Evolutionary conservation across 2,888 invertebrate genomes (phyloP), one percentile per base, ranked within the genome.

Genomic region (Mesorhabditis belari): DNA sequence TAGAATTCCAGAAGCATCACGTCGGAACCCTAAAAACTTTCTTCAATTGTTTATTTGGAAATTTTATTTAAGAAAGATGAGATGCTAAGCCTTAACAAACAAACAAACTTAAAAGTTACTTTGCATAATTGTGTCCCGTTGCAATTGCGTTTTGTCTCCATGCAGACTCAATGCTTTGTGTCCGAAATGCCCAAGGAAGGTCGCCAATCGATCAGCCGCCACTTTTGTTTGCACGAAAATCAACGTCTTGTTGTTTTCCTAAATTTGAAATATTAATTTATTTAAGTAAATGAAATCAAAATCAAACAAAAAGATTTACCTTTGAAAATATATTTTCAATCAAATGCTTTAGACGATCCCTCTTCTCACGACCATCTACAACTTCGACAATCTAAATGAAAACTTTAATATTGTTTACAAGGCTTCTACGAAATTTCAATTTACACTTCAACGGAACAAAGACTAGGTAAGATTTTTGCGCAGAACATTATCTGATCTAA

Each of bases 191-290:
- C 89, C 87, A 74, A 96, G 88, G 65, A 87, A 86, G 69, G 90
- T 87, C 4, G 92, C 87, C 58, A 96, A 87, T 73, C 88, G 90
- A 81, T 93, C 91, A 64, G 93, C 94, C 85, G 92, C 92, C 79
- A 92, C 90, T 84, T 96, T 98, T 0, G 95, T 98, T 82, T 95
- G 94, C 19, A 92, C 93, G 83, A 96, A 96, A 62, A 96, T 90
- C 71, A 96, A 90, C 3, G 91, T 92, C 71, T 96, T 96, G 82
- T 91, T 91, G 70, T 89, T 89, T 19, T 64, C 59, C 74, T 79
- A 57, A 64, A 71, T 67, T 25, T 12, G 4, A 49, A 12, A 53
- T 35, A 35, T 35, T 35, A n/a, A 35, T n/a, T n/a, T n/a, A n/a
- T n/a, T 57, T 52, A 29, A 17, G 29, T 21, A 60, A 27, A 23